Evolutionary conservation across 2,888 invertebrate genomes (phyloP).

Genomic region (Dicyrtoma fusca): DNA sequence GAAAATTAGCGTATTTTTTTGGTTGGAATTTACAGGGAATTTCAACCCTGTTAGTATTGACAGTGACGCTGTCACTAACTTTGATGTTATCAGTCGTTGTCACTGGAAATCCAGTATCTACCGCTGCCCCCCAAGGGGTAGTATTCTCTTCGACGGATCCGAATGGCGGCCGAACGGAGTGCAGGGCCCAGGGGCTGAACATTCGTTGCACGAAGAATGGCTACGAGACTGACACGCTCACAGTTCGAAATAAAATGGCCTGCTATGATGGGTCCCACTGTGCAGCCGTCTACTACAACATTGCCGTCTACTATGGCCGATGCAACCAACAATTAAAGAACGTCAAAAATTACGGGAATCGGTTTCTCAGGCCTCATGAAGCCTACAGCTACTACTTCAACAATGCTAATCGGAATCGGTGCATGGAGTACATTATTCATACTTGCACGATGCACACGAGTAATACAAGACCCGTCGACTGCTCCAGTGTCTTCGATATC

Average conservation of each 20-base stretch:
- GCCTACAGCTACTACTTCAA: conserved; percentile 22
- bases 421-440: conserved; percentile 25
- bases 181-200: conserved; percentile 6
- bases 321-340: conserved; percentile 8
- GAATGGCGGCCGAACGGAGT: neutral
- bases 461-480: conserved; percentile 3
- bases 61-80: neutral
- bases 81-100: neutral
- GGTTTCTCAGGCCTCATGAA: conserved; percentile 13
- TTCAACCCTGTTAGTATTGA: neutral
- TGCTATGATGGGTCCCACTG: conserved; percentile 19
- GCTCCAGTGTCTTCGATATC: conserved; percentile 12
- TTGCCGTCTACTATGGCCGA: conserved; percentile 13
- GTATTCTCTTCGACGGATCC: neutral
- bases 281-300: conserved; percentile 14
- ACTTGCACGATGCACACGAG: conserved; percentile 8
- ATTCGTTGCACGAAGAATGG: conserved; percentile 15
- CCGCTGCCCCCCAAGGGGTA: too few species aligned
- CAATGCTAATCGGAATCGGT: conserved; percentile 4
- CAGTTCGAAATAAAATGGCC: conserved; percentile 6
- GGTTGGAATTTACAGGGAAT: neutral
- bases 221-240: conserved; percentile 21
- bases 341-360: conserved; percentile 18
- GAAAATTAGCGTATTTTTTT: neutral
- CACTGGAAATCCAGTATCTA: neutral